These are phyloP conservation scores for Istiophorus platypterus DNA, from an alignment of 2,113 vertebrate genomes.

Conservation along the genomic window DNA sequence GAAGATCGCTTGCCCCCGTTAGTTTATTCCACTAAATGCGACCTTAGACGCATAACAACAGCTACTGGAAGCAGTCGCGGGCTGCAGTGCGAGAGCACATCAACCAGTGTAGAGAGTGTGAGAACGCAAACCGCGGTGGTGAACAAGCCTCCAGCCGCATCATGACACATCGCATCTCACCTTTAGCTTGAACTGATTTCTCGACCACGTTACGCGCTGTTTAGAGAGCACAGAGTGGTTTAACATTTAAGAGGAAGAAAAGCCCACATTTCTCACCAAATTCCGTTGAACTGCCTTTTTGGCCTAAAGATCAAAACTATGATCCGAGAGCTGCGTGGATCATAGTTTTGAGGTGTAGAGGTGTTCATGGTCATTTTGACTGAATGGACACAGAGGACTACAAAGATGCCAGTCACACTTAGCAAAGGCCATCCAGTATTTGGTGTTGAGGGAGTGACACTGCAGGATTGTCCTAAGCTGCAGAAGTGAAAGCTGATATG, in stretches of 20 bases:
- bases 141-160: not conserved
- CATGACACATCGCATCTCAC: not conserved
- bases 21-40: not conserved
- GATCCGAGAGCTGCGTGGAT: not conserved
- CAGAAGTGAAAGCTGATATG: not conserved
- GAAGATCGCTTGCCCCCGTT: not conserved
- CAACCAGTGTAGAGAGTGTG: not conserved
- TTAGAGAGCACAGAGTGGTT: too few relatives aligned
- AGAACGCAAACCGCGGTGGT: not conserved
- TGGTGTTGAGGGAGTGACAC: not conserved
- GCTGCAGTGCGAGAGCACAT: not conserved
- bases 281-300: not conserved
- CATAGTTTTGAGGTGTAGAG: too few relatives aligned
- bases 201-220: too few relatives aligned
- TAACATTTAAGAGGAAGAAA: too few relatives aligned
- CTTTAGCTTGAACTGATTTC: not conserved
- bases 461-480: slow-evolving; percentile 4
- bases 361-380: too few relatives aligned
- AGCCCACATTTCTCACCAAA: not conserved
- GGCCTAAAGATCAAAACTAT: not conserved
- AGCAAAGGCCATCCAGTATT: not conserved
- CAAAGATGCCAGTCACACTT: too few relatives aligned
- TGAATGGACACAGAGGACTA: too few relatives aligned
- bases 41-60: not conserved
- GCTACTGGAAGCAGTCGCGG: not conserved